A percentile compares a stretch with the other conserved stretches of the same genome.
Conservation (phyloP, 2,888 invertebrate species). For the Conomelus anceps region DNA sequence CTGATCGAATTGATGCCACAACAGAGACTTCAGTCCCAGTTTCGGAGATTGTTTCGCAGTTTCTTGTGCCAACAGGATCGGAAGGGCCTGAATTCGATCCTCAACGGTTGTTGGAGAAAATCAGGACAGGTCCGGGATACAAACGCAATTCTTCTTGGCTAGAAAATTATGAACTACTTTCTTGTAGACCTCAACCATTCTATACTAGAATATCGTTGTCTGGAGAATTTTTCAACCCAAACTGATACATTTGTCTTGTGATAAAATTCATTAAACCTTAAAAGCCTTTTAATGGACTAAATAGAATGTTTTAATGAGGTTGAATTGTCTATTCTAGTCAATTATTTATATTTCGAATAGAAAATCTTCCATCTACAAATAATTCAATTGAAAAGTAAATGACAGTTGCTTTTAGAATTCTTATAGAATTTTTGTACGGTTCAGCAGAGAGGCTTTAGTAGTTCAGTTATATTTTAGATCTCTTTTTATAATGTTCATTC, state of each 20-base stretch:
- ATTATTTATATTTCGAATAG: neutral
- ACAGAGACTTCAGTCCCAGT: slow-evolving; percentile 41
- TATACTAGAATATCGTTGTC: slow-evolving; percentile 67
- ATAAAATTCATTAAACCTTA: neutral
- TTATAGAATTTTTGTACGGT: too few relatives aligned
- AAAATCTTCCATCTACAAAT: neutral
- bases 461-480: too few relatives aligned
- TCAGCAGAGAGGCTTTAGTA: too few relatives aligned
- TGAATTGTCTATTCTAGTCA: neutral
- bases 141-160: slow-evolving; percentile 56
- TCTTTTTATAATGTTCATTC: too few relatives aligned
- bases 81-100: slow-evolving; percentile 54
- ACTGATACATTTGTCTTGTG: neutral
- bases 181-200: slow-evolving; percentile 76
- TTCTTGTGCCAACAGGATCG: slow-evolving; percentile 42
- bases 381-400: neutral
- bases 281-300: neutral
- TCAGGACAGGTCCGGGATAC: slow-evolving; percentile 54
- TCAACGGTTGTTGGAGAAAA: slow-evolving; percentile 61
- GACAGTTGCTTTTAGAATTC: neutral
- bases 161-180: slow-evolving; percentile 59
- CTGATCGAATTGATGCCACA: slow-evolving; percentile 15
- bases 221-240: slow-evolving; percentile 61
- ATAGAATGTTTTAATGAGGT: neutral
- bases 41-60: slow-evolving; percentile 54